These are phyloP conservation scores for Centrocercus urophasianus DNA, from an alignment of 2,113 vertebrate species.

Conservation along the genomic window DNA sequence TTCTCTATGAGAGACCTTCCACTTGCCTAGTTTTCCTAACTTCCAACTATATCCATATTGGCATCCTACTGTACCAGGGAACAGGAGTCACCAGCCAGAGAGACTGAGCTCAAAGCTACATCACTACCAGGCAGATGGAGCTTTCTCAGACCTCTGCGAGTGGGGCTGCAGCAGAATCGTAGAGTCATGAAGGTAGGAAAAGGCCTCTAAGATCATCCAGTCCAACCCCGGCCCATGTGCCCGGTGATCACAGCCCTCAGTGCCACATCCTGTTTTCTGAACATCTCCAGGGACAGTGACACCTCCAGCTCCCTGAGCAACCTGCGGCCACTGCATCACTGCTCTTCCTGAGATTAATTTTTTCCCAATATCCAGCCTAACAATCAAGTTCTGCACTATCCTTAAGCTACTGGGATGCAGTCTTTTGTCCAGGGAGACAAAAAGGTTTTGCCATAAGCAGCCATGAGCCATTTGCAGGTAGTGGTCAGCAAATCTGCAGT, in stretches of 20 bases:
- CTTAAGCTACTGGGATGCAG: neutral
- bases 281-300: no score
- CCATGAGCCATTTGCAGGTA: neutral
- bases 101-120: neutral
- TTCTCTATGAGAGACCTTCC: constrained; percentile 86
- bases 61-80: neutral
- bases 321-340: no score
- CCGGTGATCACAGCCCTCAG: no score
- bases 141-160: neutral
- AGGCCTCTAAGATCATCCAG: no score
- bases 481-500: neutral
- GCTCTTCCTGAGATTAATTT: no score
- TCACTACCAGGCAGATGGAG: neutral
- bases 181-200: no score
- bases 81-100: neutral
- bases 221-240: no score
- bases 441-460: neutral
- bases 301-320: no score
- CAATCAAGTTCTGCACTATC: neutral
- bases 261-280: no score
- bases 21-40: constrained; percentile 65
- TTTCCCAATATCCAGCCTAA: no score
- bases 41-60: neutral
- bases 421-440: neutral
- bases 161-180: neutral